phyloP scores from a whole-genome alignment of 2,113 vertebrate species.

The Poicephalus meyeri region DNA sequence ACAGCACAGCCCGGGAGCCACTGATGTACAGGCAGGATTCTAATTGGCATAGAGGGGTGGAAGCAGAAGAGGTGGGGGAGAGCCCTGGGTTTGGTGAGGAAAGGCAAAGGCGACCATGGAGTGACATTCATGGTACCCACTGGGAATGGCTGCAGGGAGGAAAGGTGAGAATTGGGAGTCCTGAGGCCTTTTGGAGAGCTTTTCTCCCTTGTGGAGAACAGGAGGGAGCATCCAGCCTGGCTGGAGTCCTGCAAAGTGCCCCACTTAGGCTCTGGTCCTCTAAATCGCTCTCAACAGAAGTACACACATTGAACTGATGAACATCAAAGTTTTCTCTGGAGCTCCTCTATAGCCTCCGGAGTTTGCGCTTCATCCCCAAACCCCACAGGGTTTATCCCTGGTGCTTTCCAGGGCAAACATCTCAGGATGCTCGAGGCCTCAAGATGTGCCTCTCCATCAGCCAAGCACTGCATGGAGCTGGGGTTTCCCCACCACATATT shows the following conservation, averaged over 20 bases:
- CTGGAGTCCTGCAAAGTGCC: background rate
- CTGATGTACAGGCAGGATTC: background rate
- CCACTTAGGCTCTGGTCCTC: background rate
- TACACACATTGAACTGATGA: background rate
- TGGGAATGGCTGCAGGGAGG: background rate
- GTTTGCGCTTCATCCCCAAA: background rate
- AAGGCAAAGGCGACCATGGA: background rate
- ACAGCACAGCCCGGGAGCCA: background rate
- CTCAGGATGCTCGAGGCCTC: background rate
- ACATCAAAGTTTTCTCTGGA: background rate
- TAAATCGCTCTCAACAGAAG: background rate
- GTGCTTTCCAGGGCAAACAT: background rate
- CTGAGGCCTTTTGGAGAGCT: background rate
- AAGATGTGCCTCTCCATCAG: background rate
- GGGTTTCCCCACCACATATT: background rate
- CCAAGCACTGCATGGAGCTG: rapidly evolving
- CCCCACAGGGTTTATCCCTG: background rate
- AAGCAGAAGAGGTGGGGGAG: background rate
- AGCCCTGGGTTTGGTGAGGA: background rate
- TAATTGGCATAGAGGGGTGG: rapidly evolving
- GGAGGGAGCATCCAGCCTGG: background rate
- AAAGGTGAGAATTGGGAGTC: background rate
- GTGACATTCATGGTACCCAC: background rate
- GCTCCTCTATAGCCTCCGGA: background rate
- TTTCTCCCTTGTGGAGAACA: background rate